Conservation (phyloP, 1,140 invertebrate genomes). For the Paramacrobiotus metropolitanus region DNA sequence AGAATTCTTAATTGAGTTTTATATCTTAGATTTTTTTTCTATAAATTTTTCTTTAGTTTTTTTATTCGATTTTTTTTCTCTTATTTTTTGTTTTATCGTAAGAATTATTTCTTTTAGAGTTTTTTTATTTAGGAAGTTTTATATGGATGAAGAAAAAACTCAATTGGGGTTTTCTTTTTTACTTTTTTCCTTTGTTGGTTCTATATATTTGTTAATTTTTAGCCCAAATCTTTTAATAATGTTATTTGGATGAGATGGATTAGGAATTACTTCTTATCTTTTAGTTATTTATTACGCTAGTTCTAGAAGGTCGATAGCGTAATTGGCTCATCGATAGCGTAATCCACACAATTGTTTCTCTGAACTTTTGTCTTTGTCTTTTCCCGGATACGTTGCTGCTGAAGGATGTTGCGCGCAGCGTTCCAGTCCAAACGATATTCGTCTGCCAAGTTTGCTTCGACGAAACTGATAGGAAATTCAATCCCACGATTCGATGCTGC, state of each 20-base stretch:
- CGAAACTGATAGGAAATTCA: too few species aligned
- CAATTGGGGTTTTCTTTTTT: not conserved
- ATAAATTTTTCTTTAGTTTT: not conserved
- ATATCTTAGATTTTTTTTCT: not conserved
- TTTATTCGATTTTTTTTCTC: not conserved
- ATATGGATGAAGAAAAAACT: not conserved
- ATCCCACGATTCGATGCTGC: too few species aligned
- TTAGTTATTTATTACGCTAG: not conserved
- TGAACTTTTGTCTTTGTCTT: too few species aligned
- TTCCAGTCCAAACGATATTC: too few species aligned
- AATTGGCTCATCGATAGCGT: too few species aligned
- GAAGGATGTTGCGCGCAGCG: too few species aligned
- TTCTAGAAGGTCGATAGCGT: not conserved
- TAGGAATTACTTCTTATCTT: not conserved
- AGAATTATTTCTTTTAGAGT: not conserved
- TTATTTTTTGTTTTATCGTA: not conserved
- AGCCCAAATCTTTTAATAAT: not conserved
- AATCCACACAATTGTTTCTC: too few species aligned
- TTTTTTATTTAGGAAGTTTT: not conserved
- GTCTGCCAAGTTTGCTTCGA: too few species aligned
- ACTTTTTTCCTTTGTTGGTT: not conserved
- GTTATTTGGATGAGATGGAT: not conserved
- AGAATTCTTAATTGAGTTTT: not conserved
- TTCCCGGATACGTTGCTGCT: too few species aligned
- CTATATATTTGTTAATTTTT: not conserved